Percentiles rank a stretch among this genome's conserved stretches.
Evolutionary conservation across 2,797 vertebrate species (phyloP).

Genomic region (Rhinoraja longicauda): DNA sequence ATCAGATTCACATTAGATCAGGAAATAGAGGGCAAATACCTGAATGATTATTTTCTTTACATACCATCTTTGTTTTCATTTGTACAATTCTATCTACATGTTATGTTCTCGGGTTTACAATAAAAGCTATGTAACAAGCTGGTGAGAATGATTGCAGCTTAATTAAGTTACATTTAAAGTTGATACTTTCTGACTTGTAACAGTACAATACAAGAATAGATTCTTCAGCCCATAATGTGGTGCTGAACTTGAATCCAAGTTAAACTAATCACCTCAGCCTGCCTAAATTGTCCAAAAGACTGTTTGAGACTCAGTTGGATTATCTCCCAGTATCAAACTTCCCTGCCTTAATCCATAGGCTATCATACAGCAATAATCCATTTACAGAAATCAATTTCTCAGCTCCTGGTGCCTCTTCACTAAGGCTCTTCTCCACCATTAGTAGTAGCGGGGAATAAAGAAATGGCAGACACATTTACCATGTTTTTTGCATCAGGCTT

Average conservation of each 20-base stretch:
- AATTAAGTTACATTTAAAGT: background rate
- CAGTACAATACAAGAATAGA: no score
- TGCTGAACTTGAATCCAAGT: no score
- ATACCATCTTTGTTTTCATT: background rate
- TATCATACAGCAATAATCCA: background rate
- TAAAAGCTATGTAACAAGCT: background rate
- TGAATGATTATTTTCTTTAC: slow-evolving; percentile 52
- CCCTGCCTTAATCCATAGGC: background rate
- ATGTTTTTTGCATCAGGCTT: no score
- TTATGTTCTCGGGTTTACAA: background rate
- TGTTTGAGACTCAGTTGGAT: no score
- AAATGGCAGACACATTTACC: no score
- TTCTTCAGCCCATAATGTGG: no score
- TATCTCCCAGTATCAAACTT: background rate
- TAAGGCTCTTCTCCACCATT: no score
- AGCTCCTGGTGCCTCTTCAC: no score
- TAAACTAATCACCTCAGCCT: no score
- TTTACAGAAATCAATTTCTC: no score
- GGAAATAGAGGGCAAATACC: background rate
- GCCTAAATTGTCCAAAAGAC: no score
- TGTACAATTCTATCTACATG: background rate
- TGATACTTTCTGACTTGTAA: background rate
- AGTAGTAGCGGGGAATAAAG: no score
- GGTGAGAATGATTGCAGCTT: background rate
- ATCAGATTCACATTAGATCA: background rate